Percentiles rank a stretch among this genome's conserved stretches.
Evolutionary conservation across 2,888 invertebrate genomes (phyloP).

Genomic region (Leucophenga maculata): DNA sequence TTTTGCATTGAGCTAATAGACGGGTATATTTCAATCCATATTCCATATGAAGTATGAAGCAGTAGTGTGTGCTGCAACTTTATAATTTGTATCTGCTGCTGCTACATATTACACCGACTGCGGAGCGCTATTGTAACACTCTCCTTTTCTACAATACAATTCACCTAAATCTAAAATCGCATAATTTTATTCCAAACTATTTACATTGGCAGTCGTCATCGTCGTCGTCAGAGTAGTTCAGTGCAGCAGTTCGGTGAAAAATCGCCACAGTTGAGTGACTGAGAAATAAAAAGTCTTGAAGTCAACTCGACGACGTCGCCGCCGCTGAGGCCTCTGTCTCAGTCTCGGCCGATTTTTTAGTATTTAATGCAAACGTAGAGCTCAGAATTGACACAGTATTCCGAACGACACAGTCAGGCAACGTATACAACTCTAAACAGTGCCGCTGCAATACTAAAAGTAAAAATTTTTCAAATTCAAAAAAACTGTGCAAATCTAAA

Average conservation of each 20-base stretch:
- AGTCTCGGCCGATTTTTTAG: conserved; percentile 43
- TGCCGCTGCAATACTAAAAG: conserved; percentile 63
- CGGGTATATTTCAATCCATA: too few relatives aligned
- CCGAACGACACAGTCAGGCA: conserved; percentile 69
- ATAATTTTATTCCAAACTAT: neutral
- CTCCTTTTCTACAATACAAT: too few relatives aligned
- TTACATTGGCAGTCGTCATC: conserved; percentile 22
- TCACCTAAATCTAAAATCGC: too few relatives aligned
- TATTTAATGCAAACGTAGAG: conserved; percentile 71
- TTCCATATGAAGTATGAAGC: too few relatives aligned
- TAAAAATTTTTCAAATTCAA: conserved; percentile 39
- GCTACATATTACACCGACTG: too few relatives aligned
- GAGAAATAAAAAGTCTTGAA: conserved; percentile 51
- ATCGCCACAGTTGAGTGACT: conserved; percentile 57
- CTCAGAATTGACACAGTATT: conserved; percentile 72
- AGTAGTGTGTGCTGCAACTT: too few relatives aligned
- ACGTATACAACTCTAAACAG: conserved; percentile 67
- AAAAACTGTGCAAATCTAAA: too few relatives aligned
- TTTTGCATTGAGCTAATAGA: too few relatives aligned
- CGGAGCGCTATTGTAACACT: too few relatives aligned
- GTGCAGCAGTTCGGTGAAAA: conserved; percentile 19
- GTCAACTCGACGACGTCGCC: neutral
- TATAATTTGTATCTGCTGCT: too few relatives aligned
- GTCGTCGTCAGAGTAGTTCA: conserved; percentile 22
- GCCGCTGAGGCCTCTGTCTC: neutral